A percentile compares a stretch with the other conserved stretches of the same genome.
Evolutionary conservation across 2,888 invertebrate species (phyloP).

Genomic region (Diogma glabrata): DNA sequence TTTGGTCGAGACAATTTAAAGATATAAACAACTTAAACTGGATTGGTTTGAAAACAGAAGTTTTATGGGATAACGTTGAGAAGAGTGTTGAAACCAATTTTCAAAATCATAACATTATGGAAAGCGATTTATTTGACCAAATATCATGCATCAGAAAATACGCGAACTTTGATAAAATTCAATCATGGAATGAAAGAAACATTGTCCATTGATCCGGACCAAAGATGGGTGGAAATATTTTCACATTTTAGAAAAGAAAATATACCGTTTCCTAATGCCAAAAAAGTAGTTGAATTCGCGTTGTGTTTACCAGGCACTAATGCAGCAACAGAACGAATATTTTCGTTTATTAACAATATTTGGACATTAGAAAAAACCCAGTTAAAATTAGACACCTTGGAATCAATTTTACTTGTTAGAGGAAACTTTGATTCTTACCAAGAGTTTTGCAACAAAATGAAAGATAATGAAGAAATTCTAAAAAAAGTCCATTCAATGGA

Average conservation of each 20-base stretch:
- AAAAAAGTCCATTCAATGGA: too few species aligned
- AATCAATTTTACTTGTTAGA: too few species aligned
- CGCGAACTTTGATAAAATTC: background rate
- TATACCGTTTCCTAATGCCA: conserved; percentile 1
- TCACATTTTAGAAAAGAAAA: too few species aligned
- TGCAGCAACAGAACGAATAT: conserved; percentile 13
- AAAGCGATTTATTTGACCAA: conserved; percentile 3
- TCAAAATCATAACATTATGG: background rate
- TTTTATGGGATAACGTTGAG: conserved; percentile 1
- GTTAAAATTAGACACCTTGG: too few species aligned
- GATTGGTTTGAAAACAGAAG: background rate
- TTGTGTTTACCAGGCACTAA: conserved; percentile 13
- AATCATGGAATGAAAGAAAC: too few species aligned
- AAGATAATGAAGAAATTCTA: too few species aligned
- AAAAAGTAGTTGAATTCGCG: conserved; percentile 10
- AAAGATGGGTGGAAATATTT: too few species aligned
- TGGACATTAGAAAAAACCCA: conserved; percentile 14
- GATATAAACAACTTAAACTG: background rate
- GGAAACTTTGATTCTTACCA: too few species aligned
- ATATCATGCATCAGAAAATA: background rate
- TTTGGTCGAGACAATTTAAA: background rate
- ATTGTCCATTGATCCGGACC: too few species aligned
- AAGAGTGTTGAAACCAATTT: conserved; percentile 1
- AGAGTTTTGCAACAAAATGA: too few species aligned
- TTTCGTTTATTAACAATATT: conserved; percentile 12